Percentiles rank a stretch among this genome's conserved stretches.
phyloP scores from a whole-genome alignment of 2,888 invertebrate species.

The Drosophila recens region DNA sequence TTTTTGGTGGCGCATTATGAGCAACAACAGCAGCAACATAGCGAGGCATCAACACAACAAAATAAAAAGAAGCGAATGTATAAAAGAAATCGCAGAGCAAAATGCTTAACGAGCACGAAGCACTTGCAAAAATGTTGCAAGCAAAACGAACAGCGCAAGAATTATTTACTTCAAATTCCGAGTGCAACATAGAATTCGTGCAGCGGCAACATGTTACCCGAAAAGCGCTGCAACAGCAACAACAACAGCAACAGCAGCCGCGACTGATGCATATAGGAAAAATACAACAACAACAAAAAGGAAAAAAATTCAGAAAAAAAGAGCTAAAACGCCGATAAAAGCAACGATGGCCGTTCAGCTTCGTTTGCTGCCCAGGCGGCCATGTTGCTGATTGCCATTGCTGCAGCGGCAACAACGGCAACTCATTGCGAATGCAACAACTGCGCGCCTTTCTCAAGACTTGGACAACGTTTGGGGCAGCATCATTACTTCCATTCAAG shows the following conservation, averaged over 20 bases:
- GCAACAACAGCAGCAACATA: conserved; percentile 52
- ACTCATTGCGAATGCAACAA: conserved; percentile 80
- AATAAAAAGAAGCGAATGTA: conserved; percentile 41
- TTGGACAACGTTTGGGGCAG: conserved; percentile 70
- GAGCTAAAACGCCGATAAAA: conserved; percentile 74
- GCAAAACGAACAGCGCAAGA: conserved; percentile 62
- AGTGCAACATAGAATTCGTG: conserved; percentile 83
- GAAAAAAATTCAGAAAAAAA: conserved; percentile 15
- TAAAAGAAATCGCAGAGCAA: conserved; percentile 70
- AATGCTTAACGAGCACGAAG: conserved; percentile 83
- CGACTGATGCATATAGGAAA: conserved; percentile 46
- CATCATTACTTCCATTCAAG: conserved; percentile 82
- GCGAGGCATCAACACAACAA: conserved; percentile 32
- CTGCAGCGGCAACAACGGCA: conserved; percentile 52
- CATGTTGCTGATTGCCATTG: conserved; percentile 76
- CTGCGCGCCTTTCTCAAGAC: conserved; percentile 77
- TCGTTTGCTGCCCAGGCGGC: conserved; percentile 81
- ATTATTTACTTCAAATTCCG: conserved; percentile 79
- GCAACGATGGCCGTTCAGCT: conserved; percentile 78
- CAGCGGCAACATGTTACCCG: conserved; percentile 79
- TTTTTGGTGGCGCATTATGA: conserved; percentile 59
- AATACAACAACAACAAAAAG: conserved; percentile 25
- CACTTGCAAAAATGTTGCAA: conserved; percentile 75
- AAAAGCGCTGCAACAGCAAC: conserved; percentile 50
- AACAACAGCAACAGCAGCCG: conserved; percentile 15